A percentile compares a stretch with the other conserved stretches of the same genome.
phyloP scores from a whole-genome alignment of 2,888 invertebrate genomes.

The Caenorhabditis wallacei region DNA sequence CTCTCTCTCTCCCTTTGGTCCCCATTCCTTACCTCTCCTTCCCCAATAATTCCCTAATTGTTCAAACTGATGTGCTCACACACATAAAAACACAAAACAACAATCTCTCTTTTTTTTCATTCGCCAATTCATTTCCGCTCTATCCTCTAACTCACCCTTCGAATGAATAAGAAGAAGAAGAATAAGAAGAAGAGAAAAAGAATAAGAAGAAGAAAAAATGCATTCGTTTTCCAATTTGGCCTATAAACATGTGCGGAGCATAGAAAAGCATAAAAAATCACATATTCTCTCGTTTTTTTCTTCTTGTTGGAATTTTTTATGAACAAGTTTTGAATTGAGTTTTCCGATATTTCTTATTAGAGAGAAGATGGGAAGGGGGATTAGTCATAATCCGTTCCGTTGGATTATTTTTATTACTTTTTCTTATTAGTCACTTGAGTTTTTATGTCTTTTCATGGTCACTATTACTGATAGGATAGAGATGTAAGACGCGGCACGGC shows the following conservation, averaged over 20 bases:
- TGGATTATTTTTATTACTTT: too few relatives aligned
- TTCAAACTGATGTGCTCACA: neutral
- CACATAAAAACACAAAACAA: neutral
- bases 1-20: too few relatives aligned
- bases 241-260: slow-evolving; percentile 26
- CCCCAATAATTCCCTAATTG: neutral
- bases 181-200: slow-evolving; percentile 3
- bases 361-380: too few relatives aligned
- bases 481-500: too few relatives aligned
- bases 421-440: too few relatives aligned
- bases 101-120: slow-evolving; percentile 5
- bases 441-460: too few relatives aligned
- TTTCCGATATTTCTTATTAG: too few relatives aligned
- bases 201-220: slow-evolving; percentile 17
- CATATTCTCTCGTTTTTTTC: neutral
- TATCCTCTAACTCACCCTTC: slow-evolving; percentile 1
- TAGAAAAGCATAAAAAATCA: slow-evolving; percentile 29
- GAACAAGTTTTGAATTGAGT: neutral
- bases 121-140: slow-evolving; percentile 43
- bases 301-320: neutral
- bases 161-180: neutral
- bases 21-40: neutral
- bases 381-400: too few relatives aligned
- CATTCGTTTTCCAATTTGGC: slow-evolving; percentile 48
- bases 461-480: too few relatives aligned